Base-by-base conservation (phyloP, 2,797 vertebrate genomes). In the Acipenser oxyrinchus region DNA sequence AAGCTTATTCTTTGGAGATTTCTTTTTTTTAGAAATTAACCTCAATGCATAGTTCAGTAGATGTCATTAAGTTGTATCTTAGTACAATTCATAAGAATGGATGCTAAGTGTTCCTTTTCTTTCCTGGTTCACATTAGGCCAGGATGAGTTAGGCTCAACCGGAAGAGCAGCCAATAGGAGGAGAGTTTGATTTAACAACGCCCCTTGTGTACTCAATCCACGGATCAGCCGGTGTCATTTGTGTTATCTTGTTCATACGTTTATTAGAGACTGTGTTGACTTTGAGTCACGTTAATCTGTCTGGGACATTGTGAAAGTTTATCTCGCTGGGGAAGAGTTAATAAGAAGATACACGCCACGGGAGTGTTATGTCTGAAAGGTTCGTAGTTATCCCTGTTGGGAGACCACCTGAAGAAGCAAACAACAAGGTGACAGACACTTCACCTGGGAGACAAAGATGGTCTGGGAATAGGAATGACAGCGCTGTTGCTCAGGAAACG, bases 311-410 rank as follows among this genome's bases (percentile, higher is more conserved):
- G 60, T 69, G 69, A 66, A 73, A 70, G 65, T 49, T 18, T 60
- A 7, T 50, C 70, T 65, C 57, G 60, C 11, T 53, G 73, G 70
- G 62, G 23, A 65, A 53, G 59, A 18, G 23, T 51, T 60, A n/a
- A 68, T 7, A 49, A 49, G 8, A 8, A 8, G 7, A 37, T 37
- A 37, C 37, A 62, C 48, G 49, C 65, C 48, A 8, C 18, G 70
- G 23, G 48, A 60, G 65, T 66, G 77, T 71, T 68, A 91, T 90
- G 89, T 79, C 80, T 10, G 89, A 89, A 10, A 83, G 90, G 49
- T 91, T 91, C 63, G 81, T 90, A 71, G 90, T 91, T 0, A 78
- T 90, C 58, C 89, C 84, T 18, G 88, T 91, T 10, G 79, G 75
- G 63, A 74, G 74, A 49, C 51, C 66, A 49, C 51, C 66, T 61